These are phyloP conservation scores for Silurus glanis DNA, from an alignment of 2,113 vertebrate species.

Conservation along the genomic window DNA sequence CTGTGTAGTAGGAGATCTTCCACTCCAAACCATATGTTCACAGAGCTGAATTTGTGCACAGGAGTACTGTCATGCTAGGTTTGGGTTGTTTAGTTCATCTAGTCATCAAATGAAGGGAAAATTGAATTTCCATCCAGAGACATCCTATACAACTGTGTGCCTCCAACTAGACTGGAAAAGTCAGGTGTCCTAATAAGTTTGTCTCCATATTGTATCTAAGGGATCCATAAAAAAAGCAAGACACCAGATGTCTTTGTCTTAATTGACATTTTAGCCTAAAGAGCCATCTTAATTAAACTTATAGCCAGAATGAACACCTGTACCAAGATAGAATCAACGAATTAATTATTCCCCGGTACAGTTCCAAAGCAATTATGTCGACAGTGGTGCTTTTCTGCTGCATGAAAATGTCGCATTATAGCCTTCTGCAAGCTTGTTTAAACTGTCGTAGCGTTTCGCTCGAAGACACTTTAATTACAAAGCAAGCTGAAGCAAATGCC, in stretches of 20 bases:
- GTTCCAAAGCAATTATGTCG: conserved; percentile 27
- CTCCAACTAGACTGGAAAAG: too few relatives aligned
- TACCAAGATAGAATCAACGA: conserved; percentile 9
- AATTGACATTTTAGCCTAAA: conserved; percentile 33
- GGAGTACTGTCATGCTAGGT: too few relatives aligned
- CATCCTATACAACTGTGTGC: too few relatives aligned
- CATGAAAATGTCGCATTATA: conserved; percentile 25
- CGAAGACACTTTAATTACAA: conserved; percentile 38
- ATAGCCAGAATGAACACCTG: conserved; percentile 26
- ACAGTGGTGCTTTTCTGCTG: not conserved
- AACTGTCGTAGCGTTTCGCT: conserved; percentile 35
- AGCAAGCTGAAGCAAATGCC: not conserved
- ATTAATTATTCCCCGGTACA: conserved; percentile 31
- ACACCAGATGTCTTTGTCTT: not conserved
- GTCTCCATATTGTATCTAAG: too few relatives aligned
- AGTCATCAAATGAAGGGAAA: too few relatives aligned
- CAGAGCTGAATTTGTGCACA: too few relatives aligned
- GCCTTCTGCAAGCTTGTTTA: conserved; percentile 27
- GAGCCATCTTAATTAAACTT: conserved; percentile 41
- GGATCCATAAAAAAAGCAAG: not conserved
- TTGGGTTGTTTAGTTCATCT: too few relatives aligned
- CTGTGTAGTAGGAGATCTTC: too few relatives aligned
- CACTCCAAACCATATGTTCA: too few relatives aligned
- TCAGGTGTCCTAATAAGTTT: too few relatives aligned
- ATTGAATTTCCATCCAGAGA: too few relatives aligned